Percentiles rank a stretch among this genome's conserved stretches.
Conservation (phyloP, 2,113 vertebrate genomes). For the Sturnus vulgaris region DNA sequence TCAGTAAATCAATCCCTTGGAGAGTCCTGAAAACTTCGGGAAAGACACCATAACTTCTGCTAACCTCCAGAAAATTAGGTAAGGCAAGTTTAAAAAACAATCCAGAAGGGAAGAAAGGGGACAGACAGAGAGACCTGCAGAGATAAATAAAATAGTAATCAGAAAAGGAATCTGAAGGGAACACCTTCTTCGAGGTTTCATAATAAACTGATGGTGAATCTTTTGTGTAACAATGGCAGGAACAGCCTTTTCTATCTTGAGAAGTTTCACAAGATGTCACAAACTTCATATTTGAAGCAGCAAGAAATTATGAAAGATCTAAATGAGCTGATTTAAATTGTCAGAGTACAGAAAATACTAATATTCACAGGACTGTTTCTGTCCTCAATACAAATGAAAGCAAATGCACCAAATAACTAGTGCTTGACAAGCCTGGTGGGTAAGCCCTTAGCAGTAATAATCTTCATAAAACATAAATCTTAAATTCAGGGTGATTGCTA, state of each 20-base stretch:
- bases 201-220: neutral
- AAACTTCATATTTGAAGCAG: neutral
- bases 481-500: neutral
- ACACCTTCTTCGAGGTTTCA: neutral
- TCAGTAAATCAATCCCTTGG: neutral
- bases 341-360: neutral
- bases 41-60: neutral
- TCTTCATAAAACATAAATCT: neutral
- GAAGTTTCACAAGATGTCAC: neutral
- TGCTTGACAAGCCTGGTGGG: neutral
- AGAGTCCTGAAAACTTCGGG: neutral
- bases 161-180: slow-evolving; percentile 27
- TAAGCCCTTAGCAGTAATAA: neutral
- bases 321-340: neutral
- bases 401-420: neutral
- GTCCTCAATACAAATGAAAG: neutral
- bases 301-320: neutral
- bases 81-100: slow-evolving; percentile 29
- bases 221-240: neutral
- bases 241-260: neutral
- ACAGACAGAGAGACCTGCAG: slow-evolving; percentile 56
- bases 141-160: slow-evolving; percentile 60
- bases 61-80: slow-evolving; percentile 46
- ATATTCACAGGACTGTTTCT: neutral
- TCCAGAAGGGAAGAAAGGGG: slow-evolving; percentile 48